These are phyloP conservation scores for Rhinolophus ferrumequinum DNA, from an alignment of 2,113 vertebrate genomes.

Conservation along the genomic window DNA sequence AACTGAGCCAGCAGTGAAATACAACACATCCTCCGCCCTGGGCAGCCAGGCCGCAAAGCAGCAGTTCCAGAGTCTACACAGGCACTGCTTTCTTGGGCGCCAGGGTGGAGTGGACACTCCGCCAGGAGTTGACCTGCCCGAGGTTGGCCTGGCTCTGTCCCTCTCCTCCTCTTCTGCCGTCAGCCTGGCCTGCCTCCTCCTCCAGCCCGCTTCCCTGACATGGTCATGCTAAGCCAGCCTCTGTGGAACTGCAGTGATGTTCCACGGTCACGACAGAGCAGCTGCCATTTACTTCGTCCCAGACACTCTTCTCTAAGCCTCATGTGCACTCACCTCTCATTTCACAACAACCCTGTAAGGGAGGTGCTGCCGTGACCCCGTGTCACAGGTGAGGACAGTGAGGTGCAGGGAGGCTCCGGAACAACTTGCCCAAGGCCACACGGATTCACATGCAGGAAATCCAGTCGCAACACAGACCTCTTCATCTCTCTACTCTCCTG, in stretches of 20 bases:
- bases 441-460: background rate
- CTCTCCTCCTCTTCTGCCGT: background rate
- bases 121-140: background rate
- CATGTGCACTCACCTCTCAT: fast-evolving
- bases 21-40: fast-evolving
- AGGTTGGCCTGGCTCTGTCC: background rate
- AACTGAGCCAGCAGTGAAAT: background rate
- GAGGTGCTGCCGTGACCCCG: fast-evolving
- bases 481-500: background rate
- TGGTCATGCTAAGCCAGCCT: fast-evolving
- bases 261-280: fast-evolving
- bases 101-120: too few relatives aligned
- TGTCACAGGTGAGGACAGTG: background rate
- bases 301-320: background rate
- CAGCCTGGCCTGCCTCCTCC: fast-evolving
- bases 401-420: background rate
- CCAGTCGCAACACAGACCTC: background rate
- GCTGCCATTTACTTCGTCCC: background rate
- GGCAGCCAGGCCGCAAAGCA: background rate
- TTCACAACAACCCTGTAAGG: background rate
- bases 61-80: fast-evolving
- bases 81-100: background rate
- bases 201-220: background rate
- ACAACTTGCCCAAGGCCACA: background rate
- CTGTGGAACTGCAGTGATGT: background rate